These are phyloP conservation scores for Alaudala cheleensis DNA, from an alignment of 2,113 vertebrate species.

Conservation along the genomic window DNA sequence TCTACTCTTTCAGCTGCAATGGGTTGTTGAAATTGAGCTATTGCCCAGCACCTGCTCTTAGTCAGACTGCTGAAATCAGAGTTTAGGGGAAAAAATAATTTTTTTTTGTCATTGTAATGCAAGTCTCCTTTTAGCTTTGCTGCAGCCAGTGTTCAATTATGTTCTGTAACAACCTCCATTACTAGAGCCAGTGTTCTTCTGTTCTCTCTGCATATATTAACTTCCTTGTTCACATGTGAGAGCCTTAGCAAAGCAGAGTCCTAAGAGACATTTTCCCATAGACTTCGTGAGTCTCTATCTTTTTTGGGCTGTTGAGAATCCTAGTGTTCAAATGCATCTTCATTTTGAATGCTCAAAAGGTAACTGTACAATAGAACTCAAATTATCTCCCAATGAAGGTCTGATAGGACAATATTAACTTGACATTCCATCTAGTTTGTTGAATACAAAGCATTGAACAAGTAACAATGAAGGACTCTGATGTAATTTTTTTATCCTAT, in stretches of 20 bases:
- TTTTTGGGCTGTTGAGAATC: neutral
- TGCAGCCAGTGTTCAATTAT: slow-evolving; percentile 65
- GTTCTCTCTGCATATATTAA: slow-evolving; percentile 46
- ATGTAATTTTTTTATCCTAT: neutral
- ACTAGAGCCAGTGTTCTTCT: slow-evolving; percentile 39
- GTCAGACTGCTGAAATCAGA: slow-evolving; percentile 67
- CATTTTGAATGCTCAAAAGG: neutral
- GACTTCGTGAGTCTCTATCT: neutral
- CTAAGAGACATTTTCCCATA: slow-evolving; percentile 1
- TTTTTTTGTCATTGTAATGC: slow-evolving; percentile 67
- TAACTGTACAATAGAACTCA: slow-evolving; percentile 9
- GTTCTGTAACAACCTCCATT: slow-evolving; percentile 55
- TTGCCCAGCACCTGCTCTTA: slow-evolving; percentile 64
- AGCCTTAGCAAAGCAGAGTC: neutral
- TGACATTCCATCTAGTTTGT: neutral
- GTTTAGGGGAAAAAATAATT: slow-evolving; percentile 53
- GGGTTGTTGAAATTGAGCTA: slow-evolving; percentile 58
- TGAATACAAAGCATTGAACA: neutral
- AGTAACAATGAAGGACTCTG: neutral
- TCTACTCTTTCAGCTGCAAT: slow-evolving; percentile 60
- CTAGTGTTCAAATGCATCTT: neutral
- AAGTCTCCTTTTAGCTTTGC: slow-evolving; percentile 68
- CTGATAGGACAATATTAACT: slow-evolving; percentile 22
- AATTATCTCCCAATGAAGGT: neutral
- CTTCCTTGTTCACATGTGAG: neutral